Evolutionary conservation across 2,888 invertebrate genomes (phyloP).

Genomic region (Hecatera dysodea): DNA sequence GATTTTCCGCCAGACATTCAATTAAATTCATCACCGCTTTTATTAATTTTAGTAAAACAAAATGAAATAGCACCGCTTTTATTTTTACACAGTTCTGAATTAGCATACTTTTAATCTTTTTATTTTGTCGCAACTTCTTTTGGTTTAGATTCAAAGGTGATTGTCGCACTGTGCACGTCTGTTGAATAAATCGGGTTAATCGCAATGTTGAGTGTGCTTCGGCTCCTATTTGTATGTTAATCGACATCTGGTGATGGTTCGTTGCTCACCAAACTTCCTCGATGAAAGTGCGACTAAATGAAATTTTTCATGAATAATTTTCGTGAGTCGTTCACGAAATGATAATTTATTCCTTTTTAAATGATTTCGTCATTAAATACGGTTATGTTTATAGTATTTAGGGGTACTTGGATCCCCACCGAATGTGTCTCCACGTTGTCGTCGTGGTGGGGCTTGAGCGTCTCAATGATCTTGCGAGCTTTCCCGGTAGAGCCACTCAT

Average conservation of each 20-base stretch:
- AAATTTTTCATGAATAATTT: slow-evolving; percentile 58
- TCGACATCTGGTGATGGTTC: slow-evolving; percentile 56
- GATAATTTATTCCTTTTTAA: slow-evolving; percentile 39
- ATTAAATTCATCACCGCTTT: slow-evolving; percentile 30
- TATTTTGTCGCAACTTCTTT: slow-evolving; percentile 25
- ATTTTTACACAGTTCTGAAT: slow-evolving; percentile 24
- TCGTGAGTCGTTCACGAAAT: slow-evolving; percentile 37
- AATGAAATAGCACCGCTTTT: slow-evolving; percentile 1
- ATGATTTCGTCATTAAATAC: slow-evolving; percentile 27
- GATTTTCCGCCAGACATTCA: slow-evolving; percentile 19
- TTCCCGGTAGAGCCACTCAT: too few relatives aligned
- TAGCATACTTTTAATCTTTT: slow-evolving; percentile 13
- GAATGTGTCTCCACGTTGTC: too few relatives aligned
- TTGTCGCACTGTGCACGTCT: slow-evolving; percentile 33
- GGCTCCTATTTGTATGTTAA: slow-evolving; percentile 67
- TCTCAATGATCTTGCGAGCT: too few relatives aligned
- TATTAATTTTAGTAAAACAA: slow-evolving; percentile 14
- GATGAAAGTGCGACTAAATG: slow-evolving; percentile 49
- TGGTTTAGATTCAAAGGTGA: slow-evolving; percentile 25
- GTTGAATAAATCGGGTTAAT: slow-evolving; percentile 50
- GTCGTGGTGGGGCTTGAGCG: too few relatives aligned
- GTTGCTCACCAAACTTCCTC: slow-evolving; percentile 41
- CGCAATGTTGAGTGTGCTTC: slow-evolving; percentile 34
- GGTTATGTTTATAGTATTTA: slow-evolving; percentile 7
- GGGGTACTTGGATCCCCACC: not conserved